Evolutionary conservation across 2,888 invertebrate genomes (phyloP).

Genomic region (Aporophyla lueneburgensis): DNA sequence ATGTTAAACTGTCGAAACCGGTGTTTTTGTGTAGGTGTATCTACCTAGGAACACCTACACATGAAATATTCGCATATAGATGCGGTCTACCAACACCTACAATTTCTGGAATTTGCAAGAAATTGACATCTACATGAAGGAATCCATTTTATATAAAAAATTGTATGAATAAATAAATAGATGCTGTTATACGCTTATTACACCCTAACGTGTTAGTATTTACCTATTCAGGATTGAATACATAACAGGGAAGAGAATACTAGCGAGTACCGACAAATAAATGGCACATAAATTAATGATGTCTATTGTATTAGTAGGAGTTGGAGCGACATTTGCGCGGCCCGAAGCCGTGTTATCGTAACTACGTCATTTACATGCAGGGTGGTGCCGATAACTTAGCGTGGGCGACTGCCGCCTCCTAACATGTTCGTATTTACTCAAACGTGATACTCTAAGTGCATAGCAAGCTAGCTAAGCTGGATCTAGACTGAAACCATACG

Average conservation of each 20-base stretch:
- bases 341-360: constrained; percentile 68
- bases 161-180: neutral
- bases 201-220: neutral
- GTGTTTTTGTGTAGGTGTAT: no score
- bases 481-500: constrained; percentile 25
- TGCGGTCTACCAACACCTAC: neutral
- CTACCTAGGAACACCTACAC: neutral
- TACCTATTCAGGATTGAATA: constrained; percentile 2
- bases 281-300: constrained; percentile 41
- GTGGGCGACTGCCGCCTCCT: constrained; percentile 76
- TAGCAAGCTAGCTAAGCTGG: constrained; percentile 19
- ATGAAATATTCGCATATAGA: constrained; percentile 1
- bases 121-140: neutral
- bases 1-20: neutral
- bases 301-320: constrained; percentile 40
- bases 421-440: constrained; percentile 59
- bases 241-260: constrained; percentile 32
- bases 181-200: neutral
- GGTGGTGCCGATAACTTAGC: constrained; percentile 83
- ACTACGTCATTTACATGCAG: constrained; percentile 86
- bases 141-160: neutral
- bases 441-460: constrained; percentile 51
- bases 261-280: constrained; percentile 19
- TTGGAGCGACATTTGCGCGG: constrained; percentile 61
- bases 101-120: neutral